A percentile compares a stretch with the other conserved stretches of the same genome.
Evolutionary conservation across 2,888 invertebrate genomes (phyloP).

Genomic region (Drosophila sordidula): DNA sequence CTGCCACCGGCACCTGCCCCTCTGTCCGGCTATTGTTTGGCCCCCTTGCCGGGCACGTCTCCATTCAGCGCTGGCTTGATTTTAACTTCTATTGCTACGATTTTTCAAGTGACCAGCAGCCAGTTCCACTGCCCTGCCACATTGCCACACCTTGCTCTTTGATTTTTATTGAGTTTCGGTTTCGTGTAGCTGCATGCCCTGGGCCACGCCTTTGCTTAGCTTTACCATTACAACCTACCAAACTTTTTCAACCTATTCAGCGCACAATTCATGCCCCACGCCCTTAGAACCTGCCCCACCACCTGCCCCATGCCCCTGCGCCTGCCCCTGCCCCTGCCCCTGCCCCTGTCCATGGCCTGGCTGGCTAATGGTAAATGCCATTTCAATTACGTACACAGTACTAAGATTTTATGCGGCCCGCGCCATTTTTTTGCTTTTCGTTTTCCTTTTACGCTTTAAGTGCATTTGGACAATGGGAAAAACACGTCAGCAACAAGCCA

Average conservation of each 20-base stretch:
- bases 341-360: constrained; percentile 14
- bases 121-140: constrained; percentile 41
- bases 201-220: constrained; percentile 67
- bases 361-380: constrained; percentile 77
- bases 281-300: neutral
- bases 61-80: constrained; percentile 15
- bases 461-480: constrained; percentile 63
- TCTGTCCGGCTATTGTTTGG: constrained; percentile 8
- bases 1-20: neutral
- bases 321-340: neutral
- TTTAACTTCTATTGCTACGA: constrained; percentile 30
- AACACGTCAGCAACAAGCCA: constrained; percentile 38
- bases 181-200: constrained; percentile 52
- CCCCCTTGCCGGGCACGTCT: constrained; percentile 4
- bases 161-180: constrained; percentile 75
- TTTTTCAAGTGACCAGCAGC: constrained; percentile 61
- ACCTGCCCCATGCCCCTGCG: neutral
- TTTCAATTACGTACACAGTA: constrained; percentile 78
- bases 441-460: constrained; percentile 74
- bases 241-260: constrained; percentile 11
- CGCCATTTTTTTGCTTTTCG: constrained; percentile 62
- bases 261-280: constrained; percentile 14
- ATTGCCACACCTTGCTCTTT: constrained; percentile 76
- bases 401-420: constrained; percentile 78
- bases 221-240: constrained; percentile 24